These are phyloP conservation scores for Clivina fossor DNA, from an alignment of 2,888 invertebrate species.

Conservation along the genomic window DNA sequence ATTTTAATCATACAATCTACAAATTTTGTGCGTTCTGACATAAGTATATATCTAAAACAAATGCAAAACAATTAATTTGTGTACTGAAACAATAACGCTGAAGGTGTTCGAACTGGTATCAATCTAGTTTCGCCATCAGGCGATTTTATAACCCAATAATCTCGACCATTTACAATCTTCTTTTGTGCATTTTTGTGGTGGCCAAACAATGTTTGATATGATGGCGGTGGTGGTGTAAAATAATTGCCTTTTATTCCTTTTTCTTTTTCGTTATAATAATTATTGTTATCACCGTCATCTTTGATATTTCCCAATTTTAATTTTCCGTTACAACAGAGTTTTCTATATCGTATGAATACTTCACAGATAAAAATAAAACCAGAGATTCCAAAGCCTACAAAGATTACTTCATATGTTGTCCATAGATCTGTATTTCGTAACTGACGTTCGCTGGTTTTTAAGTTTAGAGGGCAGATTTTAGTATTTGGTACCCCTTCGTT, in stretches of 20 bases:
- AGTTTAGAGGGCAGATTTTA: slow-evolving; percentile 77
- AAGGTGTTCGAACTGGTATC: slow-evolving; percentile 73
- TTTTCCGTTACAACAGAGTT: slow-evolving; percentile 16
- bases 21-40: not conserved
- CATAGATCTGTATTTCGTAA: slow-evolving; percentile 73
- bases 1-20: not conserved
- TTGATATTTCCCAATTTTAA: slow-evolving; percentile 32
- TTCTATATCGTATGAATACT: slow-evolving; percentile 48
- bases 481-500: slow-evolving; percentile 68
- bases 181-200: slow-evolving; percentile 52
- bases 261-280: slow-evolving; percentile 33
- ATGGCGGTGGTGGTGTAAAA: slow-evolving; percentile 59
- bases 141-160: slow-evolving; percentile 70
- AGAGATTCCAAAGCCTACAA: slow-evolving; percentile 68
- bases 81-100: slow-evolving; percentile 73
- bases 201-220: slow-evolving; percentile 64
- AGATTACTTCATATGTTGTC: slow-evolving; percentile 78
- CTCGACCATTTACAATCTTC: slow-evolving; percentile 71
- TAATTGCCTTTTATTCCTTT: slow-evolving; percentile 27
- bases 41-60: too few relatives aligned
- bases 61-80: slow-evolving; percentile 46
- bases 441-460: slow-evolving; percentile 78
- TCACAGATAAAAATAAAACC: slow-evolving; percentile 67
- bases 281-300: slow-evolving; percentile 36
- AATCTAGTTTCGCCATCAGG: slow-evolving; percentile 65